Evolutionary conservation across 2,113 vertebrate species (phyloP), one percentile per base, ranked within the genome.

Genomic region (Penelope pileata): DNA sequence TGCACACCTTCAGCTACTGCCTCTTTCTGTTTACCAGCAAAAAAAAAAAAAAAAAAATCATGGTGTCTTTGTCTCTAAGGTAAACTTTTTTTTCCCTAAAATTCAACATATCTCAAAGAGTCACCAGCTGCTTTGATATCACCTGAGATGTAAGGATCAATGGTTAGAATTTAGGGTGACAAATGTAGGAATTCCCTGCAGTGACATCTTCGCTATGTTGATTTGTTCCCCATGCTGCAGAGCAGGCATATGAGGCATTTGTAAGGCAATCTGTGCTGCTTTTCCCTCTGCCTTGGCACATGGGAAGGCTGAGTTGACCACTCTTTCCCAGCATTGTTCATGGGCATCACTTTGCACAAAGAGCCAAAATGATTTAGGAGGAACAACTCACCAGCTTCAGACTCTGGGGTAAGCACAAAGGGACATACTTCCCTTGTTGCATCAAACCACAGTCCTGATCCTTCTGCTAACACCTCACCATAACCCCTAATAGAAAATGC

Each of bases 401-500:
- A 29, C 16, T 53, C 38, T 22, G 34, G 24, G 36, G 21, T 30
- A 76, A 38, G 51, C 1, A 4, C 38, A 94, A 64, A 79, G 47
- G 30, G 22, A 63, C 48, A 50, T 3, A 1, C 51, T 93, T 93
- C 42, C 74, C 26, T 80, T 89, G 72, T 62, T 86, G 58, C 58
- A 53, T 17, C 38, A 87, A 47, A 50, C 68, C 6, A 1, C 85
- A 96, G 82, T 79, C 72, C 38, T 92, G 36, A 63, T 96, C 72
- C 45, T 84, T 94, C 82, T 83, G 81, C 72, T 95, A 94, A 91
- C 53, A 10, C 18, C 50, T 32, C 34, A 67, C 10, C 0, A 1
- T 60, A 68, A 81, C 27, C 9, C 72, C 77, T 36, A 95, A 92
- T 7, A 81, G 53, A 60, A 94, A 93, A 94, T 38, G 53, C 59